phyloP scores from a whole-genome alignment of 2,888 invertebrate species.

The Caenorhabditis macrosperma region DNA sequence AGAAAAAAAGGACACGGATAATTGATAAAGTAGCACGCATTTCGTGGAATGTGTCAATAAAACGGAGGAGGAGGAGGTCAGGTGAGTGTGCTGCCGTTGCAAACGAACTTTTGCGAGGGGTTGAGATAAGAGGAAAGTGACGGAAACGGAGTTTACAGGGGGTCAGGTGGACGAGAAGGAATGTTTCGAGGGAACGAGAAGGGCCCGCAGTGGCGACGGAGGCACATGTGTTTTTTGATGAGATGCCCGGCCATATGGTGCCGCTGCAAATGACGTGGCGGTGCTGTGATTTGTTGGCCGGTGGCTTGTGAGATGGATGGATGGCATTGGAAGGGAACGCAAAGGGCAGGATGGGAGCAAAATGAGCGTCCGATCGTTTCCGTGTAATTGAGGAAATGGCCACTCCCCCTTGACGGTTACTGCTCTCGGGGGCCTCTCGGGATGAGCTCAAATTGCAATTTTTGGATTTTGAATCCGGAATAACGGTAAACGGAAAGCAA shows the following conservation, averaged over 20 bases:
- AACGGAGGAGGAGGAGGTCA: constrained; percentile 33
- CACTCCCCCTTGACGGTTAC: no score
- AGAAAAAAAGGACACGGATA: constrained; percentile 30
- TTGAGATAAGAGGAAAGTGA: neutral
- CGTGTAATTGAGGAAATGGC: no score
- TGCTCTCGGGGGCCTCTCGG: no score
- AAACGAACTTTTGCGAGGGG: neutral
- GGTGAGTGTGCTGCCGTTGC: constrained; percentile 4
- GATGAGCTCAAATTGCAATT: no score
- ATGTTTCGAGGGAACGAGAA: neutral
- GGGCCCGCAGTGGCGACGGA: constrained; percentile 7
- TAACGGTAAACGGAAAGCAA: no score
- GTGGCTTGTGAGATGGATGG: constrained; percentile 6
- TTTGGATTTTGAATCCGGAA: no score
- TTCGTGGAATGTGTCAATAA: constrained; percentile 19
- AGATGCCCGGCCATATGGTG: constrained; percentile 34
- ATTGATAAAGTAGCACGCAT: constrained; percentile 32
- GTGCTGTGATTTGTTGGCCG: constrained; percentile 32
- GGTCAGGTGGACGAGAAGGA: neutral
- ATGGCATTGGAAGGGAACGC: neutral
- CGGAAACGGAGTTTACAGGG: neutral
- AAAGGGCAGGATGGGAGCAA: neutral
- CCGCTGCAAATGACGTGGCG: constrained; percentile 30
- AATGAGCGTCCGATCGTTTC: neutral
- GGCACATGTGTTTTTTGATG: constrained; percentile 33